Evolutionary conservation across 2,113 vertebrate genomes (phyloP), one percentile per base, ranked within the genome.

Genomic region (Mirza zaza): DNA sequence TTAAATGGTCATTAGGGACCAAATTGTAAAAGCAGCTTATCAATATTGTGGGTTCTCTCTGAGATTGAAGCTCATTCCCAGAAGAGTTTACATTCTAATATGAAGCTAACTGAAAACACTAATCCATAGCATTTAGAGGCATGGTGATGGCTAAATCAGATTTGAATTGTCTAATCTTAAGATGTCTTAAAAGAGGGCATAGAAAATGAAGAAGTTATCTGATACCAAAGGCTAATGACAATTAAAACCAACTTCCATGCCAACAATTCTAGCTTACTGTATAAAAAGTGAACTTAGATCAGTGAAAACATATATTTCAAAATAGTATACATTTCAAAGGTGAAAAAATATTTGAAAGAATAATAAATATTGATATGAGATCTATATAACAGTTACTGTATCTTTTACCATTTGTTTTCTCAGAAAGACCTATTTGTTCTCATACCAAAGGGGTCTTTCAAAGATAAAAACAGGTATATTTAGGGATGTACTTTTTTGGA

Each of bases 1-100:
- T 91, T 96, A 91, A 94, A 32, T 96, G 77, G 73, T 93, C 96
- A 80, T 85, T 94, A 95, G 96, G 81, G 94, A 88, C 77, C 36
- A 95, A 92, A 88, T 55, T 36, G 73, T 59, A 75, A 92, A 82
- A 83, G 50, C 34, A 96, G 65, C 34, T 96, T 92, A 90, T 96
- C 73, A 83, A 95, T 97, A 96, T 65, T 94, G 50, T 76, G 80
- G 15, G 29, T 80, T 92, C 48, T 96, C 36, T 96, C 68, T 67
- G 68, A 97, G 84, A 87, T 73, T 91, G 45, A 96, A 97, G 87
- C 7, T 85, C 67, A 94, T 59, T 97, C 90, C 80, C 90, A 94
- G 81, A 86, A 96, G 76, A 84, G 48, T 87, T 93, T 80, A 39
- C 57, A 4, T 48, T 88, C 52, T 82, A 89, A 93, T 89, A 42